Percentiles rank a stretch among this genome's conserved stretches.
Evolutionary conservation across 2,113 vertebrate species (phyloP).

Genomic region (Pagrus major): DNA sequence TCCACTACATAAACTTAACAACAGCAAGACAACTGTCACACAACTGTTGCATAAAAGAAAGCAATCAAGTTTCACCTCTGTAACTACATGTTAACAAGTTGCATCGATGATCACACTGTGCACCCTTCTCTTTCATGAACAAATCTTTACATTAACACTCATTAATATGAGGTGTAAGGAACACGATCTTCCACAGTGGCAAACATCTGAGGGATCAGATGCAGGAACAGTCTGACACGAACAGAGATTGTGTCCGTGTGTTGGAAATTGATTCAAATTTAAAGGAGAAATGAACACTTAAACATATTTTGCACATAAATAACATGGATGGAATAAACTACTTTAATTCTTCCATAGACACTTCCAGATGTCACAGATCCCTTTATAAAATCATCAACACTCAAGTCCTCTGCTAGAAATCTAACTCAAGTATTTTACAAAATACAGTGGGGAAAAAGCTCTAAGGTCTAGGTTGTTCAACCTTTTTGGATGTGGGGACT

Average conservation of each 20-base stretch:
- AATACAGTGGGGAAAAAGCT: not conserved
- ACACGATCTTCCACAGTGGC: slow-evolving; percentile 1
- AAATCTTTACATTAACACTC: slow-evolving; percentile 30
- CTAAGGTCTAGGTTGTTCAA: not conserved
- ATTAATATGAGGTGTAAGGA: slow-evolving; percentile 30
- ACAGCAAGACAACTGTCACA: not conserved
- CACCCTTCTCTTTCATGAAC: not conserved
- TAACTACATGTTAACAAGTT: not conserved
- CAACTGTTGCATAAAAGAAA: not conserved
- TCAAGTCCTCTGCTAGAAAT: not conserved
- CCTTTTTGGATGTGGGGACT: not conserved
- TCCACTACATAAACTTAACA: not conserved
- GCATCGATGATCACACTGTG: not conserved
- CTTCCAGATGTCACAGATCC: not conserved
- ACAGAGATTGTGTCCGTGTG: not conserved
- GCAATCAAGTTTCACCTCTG: not conserved
- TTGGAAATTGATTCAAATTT: not conserved
- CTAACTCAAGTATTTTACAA: too few species aligned
- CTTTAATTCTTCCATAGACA: not conserved
- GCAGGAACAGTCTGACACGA: slow-evolving; percentile 11
- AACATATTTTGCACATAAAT: not conserved
- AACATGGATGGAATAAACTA: not conserved
- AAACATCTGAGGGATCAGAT: slow-evolving; percentile 1
- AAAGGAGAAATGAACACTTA: not conserved
- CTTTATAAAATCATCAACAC: not conserved